Evolutionary conservation across 1,140 invertebrate genomes (phyloP), one percentile per base, ranked within the genome.

Genomic region (Microplitis mediator): DNA sequence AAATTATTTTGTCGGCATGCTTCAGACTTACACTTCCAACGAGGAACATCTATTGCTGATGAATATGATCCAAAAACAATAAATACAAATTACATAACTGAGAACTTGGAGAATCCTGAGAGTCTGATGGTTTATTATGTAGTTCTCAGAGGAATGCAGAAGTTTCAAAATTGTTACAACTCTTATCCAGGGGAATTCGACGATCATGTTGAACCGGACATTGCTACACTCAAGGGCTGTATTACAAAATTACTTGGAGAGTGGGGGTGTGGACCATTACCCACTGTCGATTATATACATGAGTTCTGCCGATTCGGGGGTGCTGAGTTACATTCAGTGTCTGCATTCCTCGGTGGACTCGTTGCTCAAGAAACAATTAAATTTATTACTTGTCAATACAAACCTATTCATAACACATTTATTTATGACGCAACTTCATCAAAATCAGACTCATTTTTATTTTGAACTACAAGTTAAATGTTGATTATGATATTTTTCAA

Each of bases 311-410:
- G 93, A 56, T 99, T 96, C 88, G 98, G 98, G 58, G 97, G 95
- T 14, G 91, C 94, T 5, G 97, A 99, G 87, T 86, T 99, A 52
- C 98, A 99, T 87, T 95, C 96, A 36, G 91, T 99, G n/a, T 96
- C 97, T 34, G 93, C 97, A 6, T 97, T 97, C 85, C 89, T 99
- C 71, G 92, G 94, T 76, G 98, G 97, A 2, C 94, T 95, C 82
- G 94, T 93, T 51, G 97, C 97, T 11, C 98, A 99, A 79, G 98
- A 99, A 89, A 92, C 92, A 3, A 98, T 99, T 69, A 99, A 99
- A 89, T 88, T 99, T n/a, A 91, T 99, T 58, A 99, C 98, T 1
- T 91, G 92, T 79, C 98, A 99, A 87, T 99, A 98, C 85, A 94
- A 97, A 81, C 97, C 98, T 9, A 90, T 99, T 51, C 93, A 98